Evolutionary conservation across 2,888 invertebrate genomes (phyloP), one percentile per base, ranked within the genome.

Genomic region (Scaptomyza parva): DNA sequence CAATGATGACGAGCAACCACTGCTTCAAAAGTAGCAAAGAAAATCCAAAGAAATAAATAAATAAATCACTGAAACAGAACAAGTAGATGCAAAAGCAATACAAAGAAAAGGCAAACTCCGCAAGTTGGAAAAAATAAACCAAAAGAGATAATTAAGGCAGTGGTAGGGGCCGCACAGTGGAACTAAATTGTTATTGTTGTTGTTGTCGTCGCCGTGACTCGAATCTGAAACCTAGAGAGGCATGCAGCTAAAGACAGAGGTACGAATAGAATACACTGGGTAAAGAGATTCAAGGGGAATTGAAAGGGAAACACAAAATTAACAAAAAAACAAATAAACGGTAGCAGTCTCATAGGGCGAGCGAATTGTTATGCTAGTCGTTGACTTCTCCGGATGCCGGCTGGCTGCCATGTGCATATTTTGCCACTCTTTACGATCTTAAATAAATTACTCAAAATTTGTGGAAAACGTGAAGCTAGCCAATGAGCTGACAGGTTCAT

Each of bases 351-450:
- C 84, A 88, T 86, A 88, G 88, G 84, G 84, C 68, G 84, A 86
- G 84, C 86, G 88, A 86, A 88, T 85, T 88, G 84, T 88, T 88
- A 88, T 80, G 88, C 86, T 83, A 82, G 86, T 83, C 86, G 73
- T 80, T 69, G 74, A 67, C 84, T 83, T 68, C 76, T 71, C 57
- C 52, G 11, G 37, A 37, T 58, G 57, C 53, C 48, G 59, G 48
- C 60, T 60, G 59, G 48, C 60, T 60, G 52, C 76, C 60, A 60
- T 76, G 81, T 73, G 86, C 76, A 87, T 82, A 86, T 86, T 84
- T 84, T 71, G 88, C 84, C 80, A 72, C 64, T 68, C 70, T 83
- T 60, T 69, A 82, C 84, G 84, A 86, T 88, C 78, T 72, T 28
- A 73, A 86, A 86, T 78, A 88, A 88, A 88, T 88, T 88, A 84